phyloP scores from a whole-genome alignment of 2,888 invertebrate genomes.

The Drosophila birchii region DNA sequence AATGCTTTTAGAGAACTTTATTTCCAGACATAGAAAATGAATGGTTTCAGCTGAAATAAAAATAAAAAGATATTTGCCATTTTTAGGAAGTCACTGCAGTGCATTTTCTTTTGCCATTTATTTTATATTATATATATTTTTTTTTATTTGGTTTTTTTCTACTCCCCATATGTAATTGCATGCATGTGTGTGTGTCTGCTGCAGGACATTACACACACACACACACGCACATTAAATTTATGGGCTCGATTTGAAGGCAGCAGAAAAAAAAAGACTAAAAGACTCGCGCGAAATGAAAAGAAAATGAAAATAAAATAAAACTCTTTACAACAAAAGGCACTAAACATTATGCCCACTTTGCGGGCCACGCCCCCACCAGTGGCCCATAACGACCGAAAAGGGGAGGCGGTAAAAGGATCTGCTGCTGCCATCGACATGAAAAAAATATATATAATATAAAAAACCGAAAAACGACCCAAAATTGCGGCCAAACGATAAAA shows the following conservation, averaged over 20 bases:
- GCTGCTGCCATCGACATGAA: constrained; percentile 24
- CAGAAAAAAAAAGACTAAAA: background rate
- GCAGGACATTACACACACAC: constrained; percentile 67
- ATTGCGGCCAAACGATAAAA: constrained; percentile 44
- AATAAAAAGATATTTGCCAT: constrained; percentile 16
- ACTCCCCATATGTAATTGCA: constrained; percentile 9
- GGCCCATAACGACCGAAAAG: constrained; percentile 15
- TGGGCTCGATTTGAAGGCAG: constrained; percentile 52
- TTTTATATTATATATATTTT: background rate
- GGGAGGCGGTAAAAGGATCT: constrained; percentile 20
- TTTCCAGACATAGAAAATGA: constrained; percentile 36
- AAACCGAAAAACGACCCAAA: constrained; percentile 26
- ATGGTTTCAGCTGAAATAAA: constrained; percentile 11
- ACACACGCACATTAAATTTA: constrained; percentile 67
- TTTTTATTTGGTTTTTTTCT: background rate
- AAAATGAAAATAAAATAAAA: constrained; percentile 48
- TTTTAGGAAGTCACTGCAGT: constrained; percentile 37
- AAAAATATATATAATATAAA: background rate
- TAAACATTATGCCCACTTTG: constrained; percentile 70
- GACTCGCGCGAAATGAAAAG: constrained; percentile 19
- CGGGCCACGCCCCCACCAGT: constrained; percentile 54
- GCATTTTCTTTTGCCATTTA: constrained; percentile 32
- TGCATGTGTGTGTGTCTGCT: constrained; percentile 32
- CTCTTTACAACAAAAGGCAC: constrained; percentile 76
- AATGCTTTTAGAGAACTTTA: constrained; percentile 27